Evolutionary conservation across 2,888 invertebrate species (phyloP).

Genomic region (Lepidocyrtoides sp.): DNA sequence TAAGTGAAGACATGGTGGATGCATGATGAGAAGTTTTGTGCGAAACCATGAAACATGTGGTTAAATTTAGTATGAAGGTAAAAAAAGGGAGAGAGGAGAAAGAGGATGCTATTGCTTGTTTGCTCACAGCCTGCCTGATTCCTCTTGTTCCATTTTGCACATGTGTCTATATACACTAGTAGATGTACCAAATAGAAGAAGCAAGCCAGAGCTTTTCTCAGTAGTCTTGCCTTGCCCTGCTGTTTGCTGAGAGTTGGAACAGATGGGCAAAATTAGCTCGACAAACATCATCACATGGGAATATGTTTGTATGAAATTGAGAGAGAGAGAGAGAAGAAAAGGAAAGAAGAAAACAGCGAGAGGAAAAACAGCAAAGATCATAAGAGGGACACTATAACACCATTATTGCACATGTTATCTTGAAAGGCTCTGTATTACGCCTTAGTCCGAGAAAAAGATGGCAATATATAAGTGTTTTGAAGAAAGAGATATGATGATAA

Average conservation of each 20-base stretch:
- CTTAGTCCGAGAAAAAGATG: background rate
- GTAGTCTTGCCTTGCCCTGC: constrained; percentile 31
- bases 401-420: background rate
- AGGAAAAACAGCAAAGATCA: constrained; percentile 58
- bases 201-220: too few relatives aligned
- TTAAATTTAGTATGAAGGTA: constrained; percentile 76
- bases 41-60: constrained; percentile 69
- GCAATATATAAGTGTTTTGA: constrained; percentile 44
- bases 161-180: background rate
- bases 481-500: constrained; percentile 22
- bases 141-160: background rate
- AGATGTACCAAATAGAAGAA: background rate
- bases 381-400: constrained; percentile 31
- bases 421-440: background rate
- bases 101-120: constrained; percentile 27
- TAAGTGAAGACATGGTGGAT: background rate
- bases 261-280: constrained; percentile 82
- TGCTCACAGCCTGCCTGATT: constrained; percentile 14
- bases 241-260: constrained; percentile 79
- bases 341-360: constrained; percentile 3
- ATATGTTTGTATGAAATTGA: constrained; percentile 54
- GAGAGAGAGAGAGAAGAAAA: constrained; percentile 22
- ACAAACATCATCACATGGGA: constrained; percentile 77
- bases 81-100: background rate
- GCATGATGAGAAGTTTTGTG: constrained; percentile 40